Conservation (phyloP, 2,888 invertebrate genomes). For the Penaeus monodon region DNA sequence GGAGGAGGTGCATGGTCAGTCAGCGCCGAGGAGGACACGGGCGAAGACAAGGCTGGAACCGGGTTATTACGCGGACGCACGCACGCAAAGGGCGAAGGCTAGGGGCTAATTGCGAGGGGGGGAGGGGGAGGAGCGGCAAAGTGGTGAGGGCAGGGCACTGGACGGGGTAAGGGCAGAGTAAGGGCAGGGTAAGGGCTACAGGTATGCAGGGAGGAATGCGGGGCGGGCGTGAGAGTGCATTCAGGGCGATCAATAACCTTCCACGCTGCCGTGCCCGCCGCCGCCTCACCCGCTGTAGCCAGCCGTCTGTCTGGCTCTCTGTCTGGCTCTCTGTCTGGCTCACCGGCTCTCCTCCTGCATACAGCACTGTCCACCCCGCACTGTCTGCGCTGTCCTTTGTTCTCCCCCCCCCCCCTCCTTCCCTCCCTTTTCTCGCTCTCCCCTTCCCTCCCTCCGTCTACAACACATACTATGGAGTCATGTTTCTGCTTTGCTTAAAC, state of each 20-base stretch:
- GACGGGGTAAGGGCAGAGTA: constrained; percentile 1
- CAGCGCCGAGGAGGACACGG: too few species aligned
- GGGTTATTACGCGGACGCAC: too few species aligned
- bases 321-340: constrained; percentile 32
- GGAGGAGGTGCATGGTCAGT: too few species aligned
- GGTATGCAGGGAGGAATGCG: constrained; percentile 30
- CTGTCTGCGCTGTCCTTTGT: not conserved
- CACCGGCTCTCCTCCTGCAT: not conserved
- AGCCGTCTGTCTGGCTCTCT: constrained; percentile 26
- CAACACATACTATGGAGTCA: too few species aligned
- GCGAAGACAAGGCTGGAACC: too few species aligned
- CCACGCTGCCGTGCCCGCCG: constrained; percentile 22
- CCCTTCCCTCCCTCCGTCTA: not conserved
- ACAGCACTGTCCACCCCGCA: not conserved
- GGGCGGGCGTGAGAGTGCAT: constrained; percentile 25
- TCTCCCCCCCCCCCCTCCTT: not conserved
- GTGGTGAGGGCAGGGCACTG: not conserved
- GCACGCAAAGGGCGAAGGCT: too few species aligned
- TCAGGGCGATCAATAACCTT: constrained; percentile 26
- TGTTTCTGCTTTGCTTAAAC: too few species aligned
- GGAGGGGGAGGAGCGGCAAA: not conserved
- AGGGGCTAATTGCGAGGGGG: not conserved
- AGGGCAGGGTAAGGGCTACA: constrained; percentile 10
- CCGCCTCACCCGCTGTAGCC: constrained; percentile 18
- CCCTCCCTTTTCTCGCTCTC: not conserved